Evolutionary conservation across 2,888 invertebrate species (phyloP).

Genomic region (Ophonus ardosiacus): DNA sequence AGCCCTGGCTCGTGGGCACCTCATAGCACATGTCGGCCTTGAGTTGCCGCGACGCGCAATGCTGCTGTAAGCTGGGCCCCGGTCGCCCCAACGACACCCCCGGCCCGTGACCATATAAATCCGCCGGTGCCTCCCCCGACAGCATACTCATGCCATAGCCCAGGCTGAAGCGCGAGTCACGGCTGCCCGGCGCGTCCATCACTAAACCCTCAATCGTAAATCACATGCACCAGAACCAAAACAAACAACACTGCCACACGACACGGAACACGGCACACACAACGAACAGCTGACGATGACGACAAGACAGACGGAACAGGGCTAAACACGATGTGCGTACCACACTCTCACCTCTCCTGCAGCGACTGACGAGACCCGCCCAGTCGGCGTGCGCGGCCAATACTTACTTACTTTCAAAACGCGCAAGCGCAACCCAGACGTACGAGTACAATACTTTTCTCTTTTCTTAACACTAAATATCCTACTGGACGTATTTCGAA

Average conservation of each 20-base stretch:
- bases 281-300: conserved; percentile 54
- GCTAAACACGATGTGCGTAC: conserved; percentile 64
- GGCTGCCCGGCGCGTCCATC: conserved; percentile 94
- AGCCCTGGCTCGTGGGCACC: conserved; percentile 73
- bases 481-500: conserved; percentile 67
- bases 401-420: conserved; percentile 70
- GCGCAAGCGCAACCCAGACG: conserved; percentile 71
- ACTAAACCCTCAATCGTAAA: conserved; percentile 72
- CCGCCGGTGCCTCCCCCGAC: conserved; percentile 85
- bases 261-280: conserved; percentile 44
- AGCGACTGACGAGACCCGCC: conserved; percentile 74
- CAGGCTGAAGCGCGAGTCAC: conserved; percentile 93
- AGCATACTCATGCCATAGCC: conserved; percentile 92
- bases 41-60: conserved; percentile 76
- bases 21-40: conserved; percentile 89
- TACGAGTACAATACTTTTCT: conserved; percentile 65
- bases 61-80: conserved; percentile 80
- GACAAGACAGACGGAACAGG: conserved; percentile 61
- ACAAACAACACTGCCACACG: conserved; percentile 55
- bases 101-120: conserved; percentile 83
- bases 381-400: conserved; percentile 73
- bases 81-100: conserved; percentile 77
- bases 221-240: conserved; percentile 43
- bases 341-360: conserved; percentile 72
- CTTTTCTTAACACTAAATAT: conserved; percentile 65